These are phyloP conservation scores for Capreolus pygargus DNA, from an alignment of 2,113 vertebrate genomes.

Conservation along the genomic window DNA sequence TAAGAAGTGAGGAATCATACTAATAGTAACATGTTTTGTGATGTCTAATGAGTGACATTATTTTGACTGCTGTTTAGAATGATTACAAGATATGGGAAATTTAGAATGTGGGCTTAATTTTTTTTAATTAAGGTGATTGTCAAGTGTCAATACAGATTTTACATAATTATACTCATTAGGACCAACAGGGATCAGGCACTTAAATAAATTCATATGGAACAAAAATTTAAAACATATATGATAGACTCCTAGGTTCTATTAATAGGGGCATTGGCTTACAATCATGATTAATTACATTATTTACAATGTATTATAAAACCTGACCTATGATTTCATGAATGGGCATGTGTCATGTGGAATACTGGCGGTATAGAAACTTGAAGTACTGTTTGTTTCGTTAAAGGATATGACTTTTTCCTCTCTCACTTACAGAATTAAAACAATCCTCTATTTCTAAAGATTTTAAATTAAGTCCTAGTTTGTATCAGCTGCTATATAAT, in stretches of 20 bases:
- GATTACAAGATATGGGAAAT: constrained; percentile 27
- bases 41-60: not conserved
- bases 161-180: constrained; percentile 66
- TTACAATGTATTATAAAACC: constrained; percentile 79
- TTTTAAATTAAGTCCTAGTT: constrained; percentile 83
- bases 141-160: constrained; percentile 63
- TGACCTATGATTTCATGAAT: constrained; percentile 75
- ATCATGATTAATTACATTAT: constrained; percentile 78
- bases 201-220: constrained; percentile 69
- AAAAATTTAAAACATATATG: constrained; percentile 75
- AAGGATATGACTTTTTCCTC: constrained; percentile 75
- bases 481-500: constrained; percentile 85
- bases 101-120: constrained; percentile 50
- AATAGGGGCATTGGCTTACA: constrained; percentile 73
- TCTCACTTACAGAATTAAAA: constrained; percentile 78
- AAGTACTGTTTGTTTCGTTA: constrained; percentile 78
- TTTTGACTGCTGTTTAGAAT: constrained; percentile 54
- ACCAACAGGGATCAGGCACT: constrained; percentile 67
- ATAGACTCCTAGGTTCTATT: constrained; percentile 68
- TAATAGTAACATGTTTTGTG: not conserved
- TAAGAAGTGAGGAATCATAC: not conserved
- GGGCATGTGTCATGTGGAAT: constrained; percentile 77
- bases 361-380: constrained; percentile 74
- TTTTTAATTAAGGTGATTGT: constrained; percentile 69
- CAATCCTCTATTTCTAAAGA: constrained; percentile 81